Base-by-base conservation (phyloP, 2,113 vertebrate species). In the Nicator chloris region DNA sequence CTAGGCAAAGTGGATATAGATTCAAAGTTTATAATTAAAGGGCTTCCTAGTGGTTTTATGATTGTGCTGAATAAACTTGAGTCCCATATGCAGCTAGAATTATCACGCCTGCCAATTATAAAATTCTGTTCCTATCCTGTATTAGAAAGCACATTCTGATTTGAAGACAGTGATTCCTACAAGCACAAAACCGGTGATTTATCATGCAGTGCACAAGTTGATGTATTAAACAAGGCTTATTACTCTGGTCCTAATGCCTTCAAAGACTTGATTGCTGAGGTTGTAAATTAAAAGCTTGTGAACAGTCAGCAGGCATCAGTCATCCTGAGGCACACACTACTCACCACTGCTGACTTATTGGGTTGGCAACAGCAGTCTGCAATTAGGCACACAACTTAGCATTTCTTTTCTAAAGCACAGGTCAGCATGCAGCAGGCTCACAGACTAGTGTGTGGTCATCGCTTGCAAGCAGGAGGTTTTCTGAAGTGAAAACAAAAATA, bases 241-340 rank as follows among this genome's bases (percentile, higher is more conserved):
- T 70, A 59, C 40, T 53, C 64, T 24, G 57, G 11, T 86, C 44
- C 49, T 82, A 87, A 45, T 53, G 54, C 33, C 60, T 90, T 86
- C 76, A 79, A 84, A 90, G 61, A 19, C 60, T 49, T 56, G 71
- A 54, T 60, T 86, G 71, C 26, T 86, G 59, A 71, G 37, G 39
- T 16, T 76, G 82, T 93, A 90, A 95, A 94, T 89, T 79, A 85
- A 88, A 86, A 84, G 60, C 70, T 51, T 76, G 75, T 81, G 93
- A 93, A 37, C 35, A 73, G 78, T 24, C 76, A 84, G 72, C 49
- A 57, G 90, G 87, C 68, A 65, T 94, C 82, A 90, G 73, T 68
- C 89, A 86, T 79, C 66, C 79, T 56, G 84, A 71, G 60, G 78
- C 68, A 77, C 39, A 85, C 49, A 72, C 40, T 2, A 33, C 79